These are phyloP conservation scores for Ptyas mucosa DNA, from an alignment of 2,113 vertebrate species.

Conservation along the genomic window DNA sequence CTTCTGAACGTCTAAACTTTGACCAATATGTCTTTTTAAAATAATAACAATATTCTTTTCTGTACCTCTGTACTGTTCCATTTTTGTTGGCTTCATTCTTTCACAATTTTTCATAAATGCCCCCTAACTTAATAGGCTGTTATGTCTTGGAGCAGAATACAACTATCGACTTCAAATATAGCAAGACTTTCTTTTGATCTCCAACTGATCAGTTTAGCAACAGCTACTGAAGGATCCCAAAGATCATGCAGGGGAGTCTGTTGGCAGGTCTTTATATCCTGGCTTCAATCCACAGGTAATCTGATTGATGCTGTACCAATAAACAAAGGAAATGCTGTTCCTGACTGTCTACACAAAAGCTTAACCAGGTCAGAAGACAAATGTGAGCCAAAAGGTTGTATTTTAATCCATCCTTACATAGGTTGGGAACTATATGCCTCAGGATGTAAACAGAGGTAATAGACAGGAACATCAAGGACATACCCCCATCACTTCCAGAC, in stretches of 20 bases:
- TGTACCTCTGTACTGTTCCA: background rate
- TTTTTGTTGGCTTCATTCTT: background rate
- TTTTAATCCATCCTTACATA: no score
- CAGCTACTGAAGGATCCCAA: background rate
- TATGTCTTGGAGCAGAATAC: background rate
- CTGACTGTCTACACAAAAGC: no score
- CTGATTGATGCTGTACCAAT: no score
- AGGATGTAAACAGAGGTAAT: no score
- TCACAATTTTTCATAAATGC: background rate
- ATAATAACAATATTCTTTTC: background rate
- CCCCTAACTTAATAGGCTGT: background rate
- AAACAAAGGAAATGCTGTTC: no score
- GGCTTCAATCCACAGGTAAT: background rate
- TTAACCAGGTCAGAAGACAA: no score
- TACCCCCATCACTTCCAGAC: no score
- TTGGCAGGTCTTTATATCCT: background rate
- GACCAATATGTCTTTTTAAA: background rate
- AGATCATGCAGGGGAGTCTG: background rate
- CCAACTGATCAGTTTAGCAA: background rate
- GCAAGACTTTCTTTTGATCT: background rate
- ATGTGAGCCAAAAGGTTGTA: no score
- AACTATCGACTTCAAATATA: background rate
- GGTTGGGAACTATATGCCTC: no score
- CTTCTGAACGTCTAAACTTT: background rate
- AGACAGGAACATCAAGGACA: no score